Evolutionary conservation across 2,888 invertebrate genomes (phyloP).

Genomic region (Ormyrus thymus): DNA sequence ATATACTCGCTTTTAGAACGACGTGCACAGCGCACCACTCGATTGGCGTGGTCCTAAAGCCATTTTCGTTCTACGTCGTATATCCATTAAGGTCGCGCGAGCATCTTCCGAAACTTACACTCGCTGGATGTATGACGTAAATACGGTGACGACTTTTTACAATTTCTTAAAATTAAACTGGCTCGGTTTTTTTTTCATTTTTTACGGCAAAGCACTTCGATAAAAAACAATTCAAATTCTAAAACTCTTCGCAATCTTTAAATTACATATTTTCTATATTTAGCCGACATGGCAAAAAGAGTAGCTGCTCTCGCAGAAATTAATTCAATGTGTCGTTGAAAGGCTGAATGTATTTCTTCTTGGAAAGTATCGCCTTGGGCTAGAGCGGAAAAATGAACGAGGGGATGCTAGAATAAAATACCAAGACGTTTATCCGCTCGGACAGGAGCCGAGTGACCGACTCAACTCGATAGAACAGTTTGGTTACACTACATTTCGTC

Average conservation of each 20-base stretch:
- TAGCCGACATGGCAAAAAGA: too few species aligned
- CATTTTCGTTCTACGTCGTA: constrained; percentile 33
- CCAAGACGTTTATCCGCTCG: constrained; percentile 68
- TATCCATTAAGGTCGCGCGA: constrained; percentile 35
- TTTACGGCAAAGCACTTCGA: too few species aligned
- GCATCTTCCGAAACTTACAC: constrained; percentile 41
- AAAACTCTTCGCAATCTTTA: too few species aligned
- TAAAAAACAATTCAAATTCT: too few species aligned
- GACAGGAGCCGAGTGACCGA: constrained; percentile 71
- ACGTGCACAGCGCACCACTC: constrained; percentile 7
- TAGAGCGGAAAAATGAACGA: constrained; percentile 20
- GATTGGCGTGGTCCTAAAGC: constrained; percentile 42
- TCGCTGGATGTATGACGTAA: neutral
- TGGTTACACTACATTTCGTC: constrained; percentile 69
- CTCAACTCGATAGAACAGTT: constrained; percentile 71
- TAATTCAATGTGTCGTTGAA: constrained; percentile 8
- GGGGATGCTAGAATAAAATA: constrained; percentile 52
- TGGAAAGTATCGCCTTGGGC: constrained; percentile 21
- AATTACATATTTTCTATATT: too few species aligned
- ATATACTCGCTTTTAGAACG: constrained; percentile 37
- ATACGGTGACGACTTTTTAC: neutral
- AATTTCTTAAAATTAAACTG: too few species aligned
- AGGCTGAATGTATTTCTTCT: constrained; percentile 6
- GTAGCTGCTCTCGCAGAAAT: neutral
- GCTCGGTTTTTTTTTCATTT: too few species aligned